Percentiles rank a stretch among this genome's conserved stretches.
Conservation (phyloP, 2,797 vertebrate genomes). For the Odontamblyopus rebecca region DNA sequence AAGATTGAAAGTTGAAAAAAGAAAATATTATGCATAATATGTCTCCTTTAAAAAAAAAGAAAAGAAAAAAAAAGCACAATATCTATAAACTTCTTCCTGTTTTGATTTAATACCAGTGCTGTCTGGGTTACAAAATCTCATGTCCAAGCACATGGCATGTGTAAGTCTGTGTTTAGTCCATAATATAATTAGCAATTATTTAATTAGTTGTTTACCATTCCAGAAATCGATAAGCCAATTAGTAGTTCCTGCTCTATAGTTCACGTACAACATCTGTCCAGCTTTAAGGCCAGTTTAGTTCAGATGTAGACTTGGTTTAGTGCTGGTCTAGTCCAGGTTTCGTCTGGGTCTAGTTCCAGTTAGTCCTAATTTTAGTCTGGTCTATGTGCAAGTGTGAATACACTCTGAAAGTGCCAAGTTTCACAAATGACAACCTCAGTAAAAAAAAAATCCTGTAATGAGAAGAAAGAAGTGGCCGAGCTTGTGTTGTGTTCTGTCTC, state of each 20-base stretch:
- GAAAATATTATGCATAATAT: background rate
- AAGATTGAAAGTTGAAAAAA: background rate
- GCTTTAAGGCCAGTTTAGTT: too few species aligned
- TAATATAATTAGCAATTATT: background rate
- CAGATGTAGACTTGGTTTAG: background rate
- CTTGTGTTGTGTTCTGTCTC: constrained; percentile 62
- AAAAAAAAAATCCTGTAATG: too few species aligned
- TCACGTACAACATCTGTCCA: too few species aligned
- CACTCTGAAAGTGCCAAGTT: background rate
- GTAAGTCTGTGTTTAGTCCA: background rate
- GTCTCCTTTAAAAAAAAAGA: background rate
- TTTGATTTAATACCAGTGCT: background rate
- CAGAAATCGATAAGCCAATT: background rate
- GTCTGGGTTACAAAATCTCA: background rate
- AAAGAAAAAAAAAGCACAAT: too few species aligned
- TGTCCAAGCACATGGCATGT: background rate
- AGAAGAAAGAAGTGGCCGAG: constrained; percentile 27
- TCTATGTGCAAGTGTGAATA: too few species aligned
- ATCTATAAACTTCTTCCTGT: background rate
- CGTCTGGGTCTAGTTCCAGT: too few species aligned
- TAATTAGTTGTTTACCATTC: background rate
- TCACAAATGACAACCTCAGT: background rate
- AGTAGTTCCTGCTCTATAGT: too few species aligned
- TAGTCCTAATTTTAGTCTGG: too few species aligned
- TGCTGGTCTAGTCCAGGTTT: too few species aligned